Conservation (phyloP, 2,797 vertebrate species). For the Periophthalmus magnuspinnatus region DNA sequence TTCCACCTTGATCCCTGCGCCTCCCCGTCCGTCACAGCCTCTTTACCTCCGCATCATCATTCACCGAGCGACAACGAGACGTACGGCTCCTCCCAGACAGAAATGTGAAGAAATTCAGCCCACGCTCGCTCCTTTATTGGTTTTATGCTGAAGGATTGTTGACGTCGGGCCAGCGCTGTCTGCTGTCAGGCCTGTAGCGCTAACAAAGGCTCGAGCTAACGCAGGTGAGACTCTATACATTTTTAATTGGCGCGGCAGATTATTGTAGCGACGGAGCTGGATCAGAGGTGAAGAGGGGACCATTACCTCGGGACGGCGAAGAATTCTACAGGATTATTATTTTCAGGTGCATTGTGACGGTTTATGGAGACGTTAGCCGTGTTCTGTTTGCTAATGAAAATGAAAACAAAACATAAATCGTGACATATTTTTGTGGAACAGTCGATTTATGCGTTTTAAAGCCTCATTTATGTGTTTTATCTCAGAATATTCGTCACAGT, state of each 20-base stretch:
- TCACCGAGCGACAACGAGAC: slow-evolving; percentile 1
- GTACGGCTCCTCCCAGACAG: slow-evolving; percentile 27
- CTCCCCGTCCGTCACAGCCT: slow-evolving; percentile 21
- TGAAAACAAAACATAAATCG: not conserved
- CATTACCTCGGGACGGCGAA: too few species aligned
- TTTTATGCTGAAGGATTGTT: slow-evolving; percentile 37
- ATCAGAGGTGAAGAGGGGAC: slow-evolving; percentile 15
- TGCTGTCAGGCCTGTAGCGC: slow-evolving; percentile 27
- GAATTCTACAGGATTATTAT: not conserved
- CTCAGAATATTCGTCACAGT: not conserved
- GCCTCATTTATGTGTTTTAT: not conserved
- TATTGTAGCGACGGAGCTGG: slow-evolving; percentile 19
- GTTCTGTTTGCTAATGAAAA: not conserved
- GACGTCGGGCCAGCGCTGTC: slow-evolving; percentile 16
- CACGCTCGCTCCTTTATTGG: slow-evolving; percentile 17
- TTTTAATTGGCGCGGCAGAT: slow-evolving; percentile 33
- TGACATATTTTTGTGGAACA: not conserved
- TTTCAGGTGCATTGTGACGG: not conserved
- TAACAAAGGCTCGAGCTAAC: slow-evolving; percentile 17
- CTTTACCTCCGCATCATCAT: slow-evolving; percentile 15
- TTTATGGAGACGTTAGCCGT: not conserved
- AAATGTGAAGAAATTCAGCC: slow-evolving; percentile 23
- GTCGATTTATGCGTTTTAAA: not conserved
- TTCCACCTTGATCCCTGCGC: slow-evolving; percentile 10
- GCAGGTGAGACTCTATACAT: slow-evolving; percentile 20